Base-by-base conservation (phyloP, 2,797 vertebrate genomes). In the Leuciscus waleckii region DNA sequence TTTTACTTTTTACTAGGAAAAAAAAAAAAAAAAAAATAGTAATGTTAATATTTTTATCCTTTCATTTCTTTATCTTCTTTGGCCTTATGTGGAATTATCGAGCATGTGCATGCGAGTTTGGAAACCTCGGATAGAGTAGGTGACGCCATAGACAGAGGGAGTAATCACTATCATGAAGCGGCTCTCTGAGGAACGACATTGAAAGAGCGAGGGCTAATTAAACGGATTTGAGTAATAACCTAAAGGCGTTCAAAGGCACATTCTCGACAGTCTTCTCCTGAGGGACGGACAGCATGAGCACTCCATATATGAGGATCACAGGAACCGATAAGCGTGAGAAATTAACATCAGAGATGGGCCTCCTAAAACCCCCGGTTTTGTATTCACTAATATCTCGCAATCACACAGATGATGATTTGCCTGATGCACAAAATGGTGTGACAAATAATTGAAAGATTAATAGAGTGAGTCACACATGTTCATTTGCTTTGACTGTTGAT, bases 211-310 rank as follows among this genome's bases (percentile, higher is more conserved):
- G 68, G 32, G 37, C 80, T 78, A 83, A 79, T 86, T 82, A 79
- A 86, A 73, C n/a, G 58, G 74, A 54, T 82, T 79, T 79, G 68
- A 83, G 51, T 83, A 83, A 86, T 83, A 82, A 79, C 67, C 73
- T 77, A 78, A 82, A 79, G 63, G 29, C 69, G 29, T 71, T 81
- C 73, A 70, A 32, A 77, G 71, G 79, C 74, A 58, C 74, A 77
- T 3, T 35, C 70, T 76, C 37, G 4, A 26, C 21, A 32, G 78
- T 81, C 65, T 79, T 73, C 29, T 79, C 56, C 85, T 54, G 43
- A 70, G 81, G 67, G 67, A 78, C 5, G 75, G 35, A 54, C 65
- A 19, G 75, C 19, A 29, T 56, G 63, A 76, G 29, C n/a, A 19
- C 29, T 49, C 41, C 41, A 73, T 63, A 87, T 61, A 78, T 39